These are phyloP conservation scores for Formica selysi DNA, from an alignment of 1,140 invertebrate species.

Conservation along the genomic window DNA sequence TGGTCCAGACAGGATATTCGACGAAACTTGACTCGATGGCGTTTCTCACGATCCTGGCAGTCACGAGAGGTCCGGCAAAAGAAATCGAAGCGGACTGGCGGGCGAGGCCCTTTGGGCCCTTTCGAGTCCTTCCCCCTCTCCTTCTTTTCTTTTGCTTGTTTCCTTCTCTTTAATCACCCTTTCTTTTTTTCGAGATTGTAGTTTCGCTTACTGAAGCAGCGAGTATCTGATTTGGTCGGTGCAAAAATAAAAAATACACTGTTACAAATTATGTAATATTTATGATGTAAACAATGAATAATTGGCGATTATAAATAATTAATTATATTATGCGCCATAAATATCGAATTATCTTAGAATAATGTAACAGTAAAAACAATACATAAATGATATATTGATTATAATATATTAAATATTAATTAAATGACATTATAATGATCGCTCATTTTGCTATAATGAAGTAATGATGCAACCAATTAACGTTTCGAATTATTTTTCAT, in stretches of 20 bases:
- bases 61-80: constrained; percentile 65
- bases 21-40: constrained; percentile 43
- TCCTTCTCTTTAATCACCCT: constrained; percentile 45
- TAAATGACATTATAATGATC: constrained; percentile 7
- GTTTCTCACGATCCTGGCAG: constrained; percentile 60
- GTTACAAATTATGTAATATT: neutral
- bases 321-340: constrained; percentile 1
- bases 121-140: neutral
- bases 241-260: too few relatives aligned
- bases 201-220: neutral
- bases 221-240: neutral
- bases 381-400: constrained; percentile 5
- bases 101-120: constrained; percentile 11
- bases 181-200: neutral
- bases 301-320: constrained; percentile 5
- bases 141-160: constrained; percentile 12
- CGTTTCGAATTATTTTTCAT: neutral
- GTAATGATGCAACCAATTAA: neutral
- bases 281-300: neutral
- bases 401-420: constrained; percentile 19
- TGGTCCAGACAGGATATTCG: constrained; percentile 36
- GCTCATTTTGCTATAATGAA: neutral
- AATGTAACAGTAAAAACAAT: too few relatives aligned
- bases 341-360: neutral
- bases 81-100: constrained; percentile 65